Base-by-base conservation (phyloP, 2,888 invertebrate genomes). In the Drosophila helvetica region DNA sequence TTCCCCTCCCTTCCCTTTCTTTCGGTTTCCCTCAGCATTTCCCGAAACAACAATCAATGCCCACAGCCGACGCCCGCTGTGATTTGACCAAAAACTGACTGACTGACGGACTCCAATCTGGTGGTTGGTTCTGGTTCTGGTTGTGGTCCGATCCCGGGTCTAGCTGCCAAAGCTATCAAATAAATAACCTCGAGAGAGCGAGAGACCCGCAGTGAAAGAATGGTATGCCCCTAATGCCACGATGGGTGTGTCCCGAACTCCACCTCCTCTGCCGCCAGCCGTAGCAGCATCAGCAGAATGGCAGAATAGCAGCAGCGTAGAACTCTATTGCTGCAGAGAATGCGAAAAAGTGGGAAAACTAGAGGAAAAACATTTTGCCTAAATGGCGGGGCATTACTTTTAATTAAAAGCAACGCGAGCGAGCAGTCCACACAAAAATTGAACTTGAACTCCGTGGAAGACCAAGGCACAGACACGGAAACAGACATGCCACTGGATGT, bases 351-450 rank as follows among this genome's bases (percentile, higher is more conserved):
- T 47, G 51, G 50, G 33, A 59, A 27, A 75, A 66, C 71, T 58
- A 55, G 52, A 55, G 69, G 59, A 69, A 61, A 69, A 62, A 66
- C 60, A 68, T 79, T 86, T 79, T 65, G 75, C 79, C 83, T 81
- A 85, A 86, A 84, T 79, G 85, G 74, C 78, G 56, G 55, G 56
- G 80, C 88, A 88, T 85, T 88, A 88, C 83, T 85, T 85, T 85
- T 85, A 85, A 85, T 85, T 85, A 88, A 85, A 84, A 87, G 67
- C 83, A 86, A 74, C 74, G 82, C 80, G 64, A 71, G 77, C 56
- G 25, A 69, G 59, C 66, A 78, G 72, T 66, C 71, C 81, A 74
- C 81, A 71, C 84, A 82, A 76, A 85, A 86, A 73, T 85, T 86
- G 87, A 82, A 86, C 82, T 82, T 82, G 82, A 82, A 86, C 82